Base-by-base conservation (phyloP, 2,113 vertebrate species). In the Microtus oregoni region DNA sequence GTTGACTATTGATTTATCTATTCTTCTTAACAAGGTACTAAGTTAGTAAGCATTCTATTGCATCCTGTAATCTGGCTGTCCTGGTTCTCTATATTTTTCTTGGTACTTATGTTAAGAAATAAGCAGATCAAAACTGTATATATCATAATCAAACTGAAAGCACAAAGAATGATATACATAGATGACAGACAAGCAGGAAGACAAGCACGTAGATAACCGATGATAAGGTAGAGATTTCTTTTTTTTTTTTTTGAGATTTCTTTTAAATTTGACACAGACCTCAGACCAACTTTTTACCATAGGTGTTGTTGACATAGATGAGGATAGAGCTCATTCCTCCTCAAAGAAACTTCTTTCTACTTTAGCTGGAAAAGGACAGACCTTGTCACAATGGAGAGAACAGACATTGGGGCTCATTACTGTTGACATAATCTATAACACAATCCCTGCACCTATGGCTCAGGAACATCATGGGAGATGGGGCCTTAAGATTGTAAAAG, bases 101-200 rank as follows among this genome's bases (percentile, higher is more conserved):
- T 91, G 8, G 17, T 86, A 78, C 78, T 90, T 94, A 26, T 92
- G 65, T 50, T 0, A 89, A 94, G 79, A 95, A 91, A 15, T 55
- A 12, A 82, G 12, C 10, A 90, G 4, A 81, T 75, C 13, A 89
- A 94, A 94, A 47, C 1, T 92, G 7, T 55, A 81, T 13, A 41
- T n/a, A 14, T 67, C 1, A 65, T 86, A 63, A 76, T 41, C 20
- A 52, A 89, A 73, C 22, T 78, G 52, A 83, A 2, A 91, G 58
- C 76, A 41, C 38, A 47, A 22, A 90, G 15, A 73, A 76, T 58
- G 13, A 32, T 72, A 72, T 38, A 38, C 3, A 38, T 17, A 61
- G 35, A 58, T 0, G 28, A 12, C 63, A 32, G 65, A 14, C n/a
- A 38, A 38, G 9, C n/a, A 73, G 9, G 35, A 3, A 72, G 15